These are phyloP conservation scores for Dermolepida albohirtum DNA, from an alignment of 2,888 invertebrate species.

Conservation along the genomic window DNA sequence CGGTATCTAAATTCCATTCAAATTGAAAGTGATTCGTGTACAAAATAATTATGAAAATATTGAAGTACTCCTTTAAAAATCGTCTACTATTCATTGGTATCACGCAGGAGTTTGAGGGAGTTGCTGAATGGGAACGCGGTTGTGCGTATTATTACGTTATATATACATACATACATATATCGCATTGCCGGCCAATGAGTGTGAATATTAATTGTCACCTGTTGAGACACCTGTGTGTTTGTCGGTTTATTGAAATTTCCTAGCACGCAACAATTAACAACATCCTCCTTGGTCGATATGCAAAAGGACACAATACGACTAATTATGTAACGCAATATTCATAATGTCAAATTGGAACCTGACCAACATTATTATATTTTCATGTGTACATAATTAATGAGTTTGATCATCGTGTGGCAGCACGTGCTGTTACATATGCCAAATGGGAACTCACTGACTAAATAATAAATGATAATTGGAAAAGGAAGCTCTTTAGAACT, in stretches of 20 bases:
- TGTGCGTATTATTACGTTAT: conserved; percentile 15
- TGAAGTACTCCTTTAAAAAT: conserved; percentile 15
- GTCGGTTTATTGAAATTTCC: conserved; percentile 49
- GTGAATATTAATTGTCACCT: conserved; percentile 53
- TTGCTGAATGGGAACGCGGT: conserved; percentile 16
- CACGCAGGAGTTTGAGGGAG: conserved; percentile 9
- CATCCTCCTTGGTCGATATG: conserved; percentile 45
- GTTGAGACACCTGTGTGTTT: conserved; percentile 52
- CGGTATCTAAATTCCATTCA: conserved; percentile 12
- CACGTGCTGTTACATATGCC: background rate
- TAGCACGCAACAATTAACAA: conserved; percentile 46
- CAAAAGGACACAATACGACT: conserved; percentile 39
- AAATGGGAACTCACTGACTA: too few species aligned
- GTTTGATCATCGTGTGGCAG: conserved; percentile 19
- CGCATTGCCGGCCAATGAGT: conserved; percentile 23
- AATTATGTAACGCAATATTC: conserved; percentile 40
- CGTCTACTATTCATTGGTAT: conserved; percentile 26
- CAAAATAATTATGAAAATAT: conserved; percentile 14
- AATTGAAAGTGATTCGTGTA: conserved; percentile 11
- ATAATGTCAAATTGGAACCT: conserved; percentile 28
- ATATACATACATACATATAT: conserved; percentile 12
- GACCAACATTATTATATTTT: conserved; percentile 32
- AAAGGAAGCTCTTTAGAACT: too few species aligned
- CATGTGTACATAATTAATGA: conserved; percentile 15
- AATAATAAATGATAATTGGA: too few species aligned